These are phyloP conservation scores for Rhodeus uyekii DNA, from an alignment of 2,797 vertebrate genomes.

Conservation along the genomic window DNA sequence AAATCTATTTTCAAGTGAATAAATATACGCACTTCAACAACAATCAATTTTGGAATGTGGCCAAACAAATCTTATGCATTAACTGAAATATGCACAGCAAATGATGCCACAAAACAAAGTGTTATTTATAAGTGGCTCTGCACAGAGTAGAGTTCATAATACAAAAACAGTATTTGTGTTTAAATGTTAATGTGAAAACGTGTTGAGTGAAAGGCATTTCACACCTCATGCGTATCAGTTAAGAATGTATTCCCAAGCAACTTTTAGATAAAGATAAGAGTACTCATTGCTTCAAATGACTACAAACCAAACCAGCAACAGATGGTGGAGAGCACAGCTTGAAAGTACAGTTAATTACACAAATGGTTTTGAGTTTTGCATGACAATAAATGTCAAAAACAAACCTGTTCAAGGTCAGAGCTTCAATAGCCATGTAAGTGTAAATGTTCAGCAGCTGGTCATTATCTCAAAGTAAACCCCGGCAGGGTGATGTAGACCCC, in stretches of 20 bases:
- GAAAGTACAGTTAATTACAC: conserved; percentile 1
- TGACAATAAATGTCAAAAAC: conserved; percentile 29
- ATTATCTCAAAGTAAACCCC: neutral
- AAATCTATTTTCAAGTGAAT: neutral
- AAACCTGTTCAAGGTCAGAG: conserved; percentile 1
- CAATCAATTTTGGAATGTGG: neutral
- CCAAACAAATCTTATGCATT: neutral
- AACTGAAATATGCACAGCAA: neutral
- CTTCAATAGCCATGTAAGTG: neutral
- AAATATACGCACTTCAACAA: neutral
- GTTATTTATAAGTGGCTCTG: neutral
- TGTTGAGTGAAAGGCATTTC: neutral
- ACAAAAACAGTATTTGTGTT: neutral
- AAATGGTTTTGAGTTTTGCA: conserved; percentile 3
- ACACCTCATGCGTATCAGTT: neutral
- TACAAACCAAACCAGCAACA: conserved; percentile 28
- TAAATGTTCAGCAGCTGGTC: neutral
- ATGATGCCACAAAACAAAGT: neutral
- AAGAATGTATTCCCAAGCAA: conserved; percentile 20
- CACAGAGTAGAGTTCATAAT: neutral
- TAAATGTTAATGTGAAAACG: neutral
- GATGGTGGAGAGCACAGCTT: conserved; percentile 18
- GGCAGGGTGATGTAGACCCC: neutral
- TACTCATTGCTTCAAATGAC: neutral
- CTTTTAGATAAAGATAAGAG: neutral